phyloP scores from a whole-genome alignment of 2,113 vertebrate species.

The Petrocephalus zakoni region DNA sequence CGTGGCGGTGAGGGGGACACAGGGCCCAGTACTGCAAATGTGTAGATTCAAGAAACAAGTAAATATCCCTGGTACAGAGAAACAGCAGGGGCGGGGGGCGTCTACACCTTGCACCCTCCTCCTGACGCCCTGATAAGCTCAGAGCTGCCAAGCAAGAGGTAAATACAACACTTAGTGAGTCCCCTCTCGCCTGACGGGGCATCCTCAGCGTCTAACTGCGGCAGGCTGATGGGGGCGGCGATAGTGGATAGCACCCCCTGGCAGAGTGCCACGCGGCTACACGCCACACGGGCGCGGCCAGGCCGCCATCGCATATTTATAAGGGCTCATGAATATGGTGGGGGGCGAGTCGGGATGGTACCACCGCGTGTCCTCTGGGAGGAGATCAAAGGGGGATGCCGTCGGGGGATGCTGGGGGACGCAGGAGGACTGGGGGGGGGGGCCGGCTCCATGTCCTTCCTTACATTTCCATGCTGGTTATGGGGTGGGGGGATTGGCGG shows the following conservation, averaged over 20 bases:
- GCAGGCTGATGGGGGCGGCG: slow-evolving; percentile 44
- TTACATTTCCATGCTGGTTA: background rate
- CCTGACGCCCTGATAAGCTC: slow-evolving; percentile 54
- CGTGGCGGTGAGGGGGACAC: background rate
- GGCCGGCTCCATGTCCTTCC: slow-evolving; percentile 21
- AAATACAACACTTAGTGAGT: slow-evolving; percentile 66
- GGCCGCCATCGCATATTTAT: slow-evolving; percentile 73
- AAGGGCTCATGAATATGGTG: slow-evolving; percentile 74
- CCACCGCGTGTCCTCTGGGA: background rate
- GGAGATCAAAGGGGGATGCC: background rate
- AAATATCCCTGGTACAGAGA: background rate
- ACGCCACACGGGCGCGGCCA: slow-evolving; percentile 65
- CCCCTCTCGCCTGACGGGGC: slow-evolving; percentile 61
- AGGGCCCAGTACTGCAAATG: background rate
- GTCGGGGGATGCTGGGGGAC: too few species aligned
- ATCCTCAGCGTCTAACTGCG: slow-evolving; percentile 65
- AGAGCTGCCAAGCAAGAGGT: slow-evolving; percentile 52
- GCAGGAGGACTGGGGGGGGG: background rate
- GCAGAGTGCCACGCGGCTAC: slow-evolving; percentile 38
- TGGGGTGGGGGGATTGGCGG: background rate
- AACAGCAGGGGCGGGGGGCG: background rate
- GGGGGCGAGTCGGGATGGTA: slow-evolving; percentile 17
- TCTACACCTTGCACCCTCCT: background rate
- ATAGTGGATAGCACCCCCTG: slow-evolving; percentile 35
- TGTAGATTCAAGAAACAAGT: background rate